Conservation (phyloP, 2,797 vertebrate genomes). For the Pteronotus mesoamericanus region DNA sequence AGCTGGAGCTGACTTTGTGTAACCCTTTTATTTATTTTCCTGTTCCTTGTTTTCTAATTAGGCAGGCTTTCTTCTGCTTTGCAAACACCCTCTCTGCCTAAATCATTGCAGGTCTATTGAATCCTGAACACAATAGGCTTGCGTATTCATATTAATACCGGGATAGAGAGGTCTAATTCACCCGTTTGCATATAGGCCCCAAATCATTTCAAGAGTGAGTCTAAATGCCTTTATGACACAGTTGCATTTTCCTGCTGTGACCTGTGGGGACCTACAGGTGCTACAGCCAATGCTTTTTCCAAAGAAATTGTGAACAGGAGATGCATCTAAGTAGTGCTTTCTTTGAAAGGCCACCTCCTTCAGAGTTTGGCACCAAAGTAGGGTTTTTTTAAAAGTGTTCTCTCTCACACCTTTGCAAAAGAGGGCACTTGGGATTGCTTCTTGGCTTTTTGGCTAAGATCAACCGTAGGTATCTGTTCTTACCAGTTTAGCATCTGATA, state of each 20-base stretch:
- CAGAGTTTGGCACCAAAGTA: constrained; percentile 13
- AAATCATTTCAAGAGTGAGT: not conserved
- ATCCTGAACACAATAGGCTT: constrained; percentile 9
- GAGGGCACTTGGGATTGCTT: not conserved
- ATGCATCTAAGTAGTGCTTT: constrained; percentile 41
- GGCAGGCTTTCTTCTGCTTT: constrained; percentile 12
- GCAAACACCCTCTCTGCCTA: constrained; percentile 37
- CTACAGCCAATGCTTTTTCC: not conserved
- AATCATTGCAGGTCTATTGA: constrained; percentile 33
- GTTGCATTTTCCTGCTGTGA: not conserved
- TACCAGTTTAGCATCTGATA: no score
- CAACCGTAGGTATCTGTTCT: no score
- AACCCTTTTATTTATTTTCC: constrained; percentile 59
- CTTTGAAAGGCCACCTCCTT: constrained; percentile 56
- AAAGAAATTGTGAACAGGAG: constrained; percentile 17
- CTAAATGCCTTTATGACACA: constrained; percentile 32
- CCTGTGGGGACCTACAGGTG: not conserved
- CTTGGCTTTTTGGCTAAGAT: not conserved
- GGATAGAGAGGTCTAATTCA: not conserved
- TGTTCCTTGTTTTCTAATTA: constrained; percentile 46
- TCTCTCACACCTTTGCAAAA: constrained; percentile 51
- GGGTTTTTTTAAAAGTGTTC: not conserved
- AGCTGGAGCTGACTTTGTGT: not conserved
- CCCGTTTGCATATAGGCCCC: not conserved
- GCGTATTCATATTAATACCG: not conserved